Percentiles rank a stretch among this genome's conserved stretches.
Evolutionary conservation across 2,888 invertebrate species (phyloP).

Genomic region (Macrosoma leucophasiata): DNA sequence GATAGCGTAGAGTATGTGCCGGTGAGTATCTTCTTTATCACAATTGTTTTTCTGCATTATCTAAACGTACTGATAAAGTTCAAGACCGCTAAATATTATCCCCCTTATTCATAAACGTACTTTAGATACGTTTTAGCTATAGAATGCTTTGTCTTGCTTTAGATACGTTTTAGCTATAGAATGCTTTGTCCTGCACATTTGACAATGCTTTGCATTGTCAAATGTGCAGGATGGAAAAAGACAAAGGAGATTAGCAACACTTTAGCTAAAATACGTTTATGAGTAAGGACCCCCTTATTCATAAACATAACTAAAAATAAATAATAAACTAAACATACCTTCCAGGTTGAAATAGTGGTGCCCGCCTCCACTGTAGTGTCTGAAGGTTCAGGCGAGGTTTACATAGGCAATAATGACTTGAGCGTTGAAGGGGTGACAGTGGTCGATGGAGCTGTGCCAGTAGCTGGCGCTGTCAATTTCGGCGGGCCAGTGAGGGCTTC

Average conservation of each 20-base stretch:
- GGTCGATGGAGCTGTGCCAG: constrained; percentile 19
- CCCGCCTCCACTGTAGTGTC: not conserved
- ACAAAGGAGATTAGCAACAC: no score
- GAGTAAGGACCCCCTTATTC: not conserved
- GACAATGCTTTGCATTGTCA: no score
- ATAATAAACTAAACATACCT: constrained; percentile 1
- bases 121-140: no score
- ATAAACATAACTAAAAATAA: not conserved
- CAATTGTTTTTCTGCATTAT: no score
- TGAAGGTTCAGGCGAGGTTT: constrained; percentile 16
- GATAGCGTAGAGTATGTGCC: not conserved
- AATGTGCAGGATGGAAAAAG: no score
- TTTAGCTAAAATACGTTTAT: no score
- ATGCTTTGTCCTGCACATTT: no score
- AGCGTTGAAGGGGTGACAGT: constrained; percentile 20
- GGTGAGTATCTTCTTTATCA: not conserved
- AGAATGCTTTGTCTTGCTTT: no score
- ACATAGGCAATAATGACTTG: constrained; percentile 18
- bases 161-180: no score
- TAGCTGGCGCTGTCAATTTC: constrained; percentile 15
- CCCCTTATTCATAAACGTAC: no score
- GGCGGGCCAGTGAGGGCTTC: constrained; percentile 16
- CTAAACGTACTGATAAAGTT: no score
- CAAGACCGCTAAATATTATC: not conserved
- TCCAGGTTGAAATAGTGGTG: constrained; percentile 1